phyloP scores from a whole-genome alignment of 2,113 vertebrate genomes.

The Sisor rabdophorus region DNA sequence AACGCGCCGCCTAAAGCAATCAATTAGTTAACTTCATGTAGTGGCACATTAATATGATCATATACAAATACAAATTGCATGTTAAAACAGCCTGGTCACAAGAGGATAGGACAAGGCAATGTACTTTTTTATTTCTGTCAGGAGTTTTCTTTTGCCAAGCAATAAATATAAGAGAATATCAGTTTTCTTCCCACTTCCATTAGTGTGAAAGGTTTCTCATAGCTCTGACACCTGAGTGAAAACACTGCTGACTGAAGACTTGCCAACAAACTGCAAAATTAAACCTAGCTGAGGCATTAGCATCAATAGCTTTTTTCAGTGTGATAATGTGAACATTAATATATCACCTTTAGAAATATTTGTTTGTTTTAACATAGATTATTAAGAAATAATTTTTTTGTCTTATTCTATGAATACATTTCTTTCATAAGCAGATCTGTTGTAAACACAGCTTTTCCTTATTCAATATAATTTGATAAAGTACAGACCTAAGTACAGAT shows the following conservation, averaged over 20 bases:
- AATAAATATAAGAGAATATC: constrained; percentile 5
- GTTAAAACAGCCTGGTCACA: constrained; percentile 8
- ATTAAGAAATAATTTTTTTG: no score
- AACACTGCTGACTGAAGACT: constrained; percentile 54
- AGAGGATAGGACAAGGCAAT: neutral
- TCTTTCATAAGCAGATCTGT: neutral
- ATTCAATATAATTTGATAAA: constrained; percentile 2
- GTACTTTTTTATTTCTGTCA: neutral
- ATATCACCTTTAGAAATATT: neutral
- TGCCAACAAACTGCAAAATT: constrained; percentile 60
- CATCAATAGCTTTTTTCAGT: neutral
- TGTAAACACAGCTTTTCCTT: neutral
- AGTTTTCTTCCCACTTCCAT: constrained; percentile 60
- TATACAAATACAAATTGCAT: neutral
- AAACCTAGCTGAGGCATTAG: constrained; percentile 9
- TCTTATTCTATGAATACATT: no score
- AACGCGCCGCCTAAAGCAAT: no score
- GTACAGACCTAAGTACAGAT: constrained; percentile 15
- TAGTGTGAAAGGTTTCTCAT: constrained; percentile 51
- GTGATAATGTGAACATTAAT: neutral
- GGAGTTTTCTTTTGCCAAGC: constrained; percentile 8
- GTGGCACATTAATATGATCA: neutral
- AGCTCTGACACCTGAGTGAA: constrained; percentile 59
- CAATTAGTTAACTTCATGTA: neutral
- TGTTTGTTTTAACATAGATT: neutral